Evolutionary conservation across 2,113 vertebrate species (phyloP).

Genomic region (Spizaetus ornatus): DNA sequence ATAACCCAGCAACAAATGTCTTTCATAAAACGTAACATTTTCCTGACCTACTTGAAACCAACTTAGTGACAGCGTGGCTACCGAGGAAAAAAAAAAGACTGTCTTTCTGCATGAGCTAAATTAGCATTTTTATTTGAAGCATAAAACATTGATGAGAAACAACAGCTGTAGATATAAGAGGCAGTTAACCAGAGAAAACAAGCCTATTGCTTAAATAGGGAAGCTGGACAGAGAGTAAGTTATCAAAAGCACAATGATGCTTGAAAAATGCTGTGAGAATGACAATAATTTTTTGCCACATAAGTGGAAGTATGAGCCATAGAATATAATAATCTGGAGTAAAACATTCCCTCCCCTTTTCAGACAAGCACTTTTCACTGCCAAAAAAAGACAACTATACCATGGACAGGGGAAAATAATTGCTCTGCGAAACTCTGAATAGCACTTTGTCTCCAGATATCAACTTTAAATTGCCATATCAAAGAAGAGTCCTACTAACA

Average conservation of each 20-base stretch:
- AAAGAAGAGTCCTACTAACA: neutral
- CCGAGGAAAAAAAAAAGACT: neutral
- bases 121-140: neutral
- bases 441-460: neutral
- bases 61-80: neutral
- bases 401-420: neutral
- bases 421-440: neutral
- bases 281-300: neutral
- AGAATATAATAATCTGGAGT: neutral
- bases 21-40: neutral
- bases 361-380: neutral
- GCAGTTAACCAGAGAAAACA: neutral
- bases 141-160: neutral
- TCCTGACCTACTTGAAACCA: neutral
- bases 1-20: neutral
- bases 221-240: neutral
- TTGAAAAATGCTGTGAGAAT: neutral
- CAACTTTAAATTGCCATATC: neutral
- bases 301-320: neutral
- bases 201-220: neutral
- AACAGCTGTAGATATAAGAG: neutral
- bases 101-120: neutral
- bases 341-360: neutral
- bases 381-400: neutral
- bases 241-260: neutral